Evolutionary conservation across 2,113 vertebrate genomes (phyloP).

Genomic region (Tyrannus savana): DNA sequence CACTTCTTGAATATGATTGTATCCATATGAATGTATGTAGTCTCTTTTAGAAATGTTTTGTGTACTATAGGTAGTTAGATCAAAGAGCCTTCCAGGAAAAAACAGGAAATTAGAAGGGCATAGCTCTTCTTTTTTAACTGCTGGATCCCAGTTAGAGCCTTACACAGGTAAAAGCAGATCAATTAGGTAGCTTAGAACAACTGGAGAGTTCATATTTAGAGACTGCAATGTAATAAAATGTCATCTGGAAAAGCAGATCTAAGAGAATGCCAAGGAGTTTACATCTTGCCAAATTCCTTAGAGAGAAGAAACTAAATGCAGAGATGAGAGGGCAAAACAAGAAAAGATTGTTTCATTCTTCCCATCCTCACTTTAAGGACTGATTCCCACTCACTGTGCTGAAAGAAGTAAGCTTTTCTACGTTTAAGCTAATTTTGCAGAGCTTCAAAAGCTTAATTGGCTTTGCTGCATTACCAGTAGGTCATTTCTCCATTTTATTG

Average conservation of each 20-base stretch:
- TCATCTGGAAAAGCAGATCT: neutral
- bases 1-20: neutral
- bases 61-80: neutral
- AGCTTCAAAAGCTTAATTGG: neutral
- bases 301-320: neutral
- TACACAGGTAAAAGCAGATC: neutral
- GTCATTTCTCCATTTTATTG: neutral
- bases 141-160: neutral
- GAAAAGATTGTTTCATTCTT: neutral
- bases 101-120: neutral
- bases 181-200: neutral
- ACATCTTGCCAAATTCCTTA: neutral
- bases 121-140: neutral
- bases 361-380: neutral
- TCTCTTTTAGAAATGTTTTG: neutral
- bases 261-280: neutral
- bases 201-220: neutral
- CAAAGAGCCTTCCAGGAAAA: neutral
- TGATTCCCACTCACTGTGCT: neutral
- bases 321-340: neutral
- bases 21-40: neutral
- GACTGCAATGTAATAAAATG: neutral
- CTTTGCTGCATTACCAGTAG: neutral
- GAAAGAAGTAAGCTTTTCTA: neutral
- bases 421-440: neutral